phyloP scores from a whole-genome alignment of 2,113 vertebrate species.

The Mystacornis crossleyi region DNA sequence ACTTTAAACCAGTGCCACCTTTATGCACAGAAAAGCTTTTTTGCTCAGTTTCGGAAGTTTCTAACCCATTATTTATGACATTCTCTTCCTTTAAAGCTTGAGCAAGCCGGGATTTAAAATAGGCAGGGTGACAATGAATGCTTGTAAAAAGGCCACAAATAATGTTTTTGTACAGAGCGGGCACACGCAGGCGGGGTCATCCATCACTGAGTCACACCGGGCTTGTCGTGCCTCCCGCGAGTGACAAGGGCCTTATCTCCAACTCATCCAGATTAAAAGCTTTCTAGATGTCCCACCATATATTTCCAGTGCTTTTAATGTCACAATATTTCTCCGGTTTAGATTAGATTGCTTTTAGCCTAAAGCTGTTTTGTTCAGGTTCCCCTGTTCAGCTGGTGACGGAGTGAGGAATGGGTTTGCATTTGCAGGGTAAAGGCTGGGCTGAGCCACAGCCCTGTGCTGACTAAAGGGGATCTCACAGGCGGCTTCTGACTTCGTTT shows the following conservation, averaged over 20 bases:
- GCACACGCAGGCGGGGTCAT: background rate
- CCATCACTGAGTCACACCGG: background rate
- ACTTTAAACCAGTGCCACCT: background rate
- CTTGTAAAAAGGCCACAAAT: background rate
- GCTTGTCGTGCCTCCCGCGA: background rate
- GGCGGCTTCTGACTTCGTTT: background rate
- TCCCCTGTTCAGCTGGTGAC: background rate
- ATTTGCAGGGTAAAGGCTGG: background rate
- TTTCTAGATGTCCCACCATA: background rate
- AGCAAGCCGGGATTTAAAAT: background rate
- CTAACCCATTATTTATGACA: background rate
- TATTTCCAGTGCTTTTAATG: conserved; percentile 9
- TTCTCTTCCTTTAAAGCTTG: background rate
- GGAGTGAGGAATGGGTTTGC: background rate
- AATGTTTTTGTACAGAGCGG: background rate
- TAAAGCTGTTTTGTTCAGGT: background rate
- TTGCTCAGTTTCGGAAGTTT: background rate
- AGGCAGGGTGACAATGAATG: background rate
- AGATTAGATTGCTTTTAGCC: conserved; percentile 7
- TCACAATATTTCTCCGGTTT: conserved; percentile 21
- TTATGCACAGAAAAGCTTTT: background rate
- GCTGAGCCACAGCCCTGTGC: background rate
- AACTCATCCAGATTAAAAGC: background rate
- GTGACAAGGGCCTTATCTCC: conserved; percentile 1
- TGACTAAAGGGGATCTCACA: background rate